Percentiles rank a stretch among this genome's conserved stretches.
These are phyloP conservation scores for Monomorium pharaonis DNA, from an alignment of 1,140 invertebrate genomes.

Conservation along the genomic window DNA sequence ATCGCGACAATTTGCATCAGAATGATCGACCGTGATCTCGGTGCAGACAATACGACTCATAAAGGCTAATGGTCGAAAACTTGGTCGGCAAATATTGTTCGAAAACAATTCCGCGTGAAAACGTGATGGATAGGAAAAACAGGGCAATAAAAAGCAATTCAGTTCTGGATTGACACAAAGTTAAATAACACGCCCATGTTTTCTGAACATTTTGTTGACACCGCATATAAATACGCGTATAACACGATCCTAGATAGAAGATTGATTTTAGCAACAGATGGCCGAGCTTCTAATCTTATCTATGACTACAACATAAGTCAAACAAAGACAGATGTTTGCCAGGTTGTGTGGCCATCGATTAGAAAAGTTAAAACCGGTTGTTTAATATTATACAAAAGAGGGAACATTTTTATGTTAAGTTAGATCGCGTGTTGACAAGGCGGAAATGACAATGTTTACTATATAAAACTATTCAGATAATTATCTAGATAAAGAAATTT, in stretches of 20 bases:
- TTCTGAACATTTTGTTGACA: not conserved
- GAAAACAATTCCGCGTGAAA: slow-evolving; percentile 20
- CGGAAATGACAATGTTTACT: not conserved
- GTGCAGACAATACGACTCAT: not conserved
- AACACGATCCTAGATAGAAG: slow-evolving; percentile 26
- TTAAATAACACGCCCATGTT: slow-evolving; percentile 22
- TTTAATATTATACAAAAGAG: not conserved
- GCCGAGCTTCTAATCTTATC: slow-evolving; percentile 59
- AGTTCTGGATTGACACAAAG: slow-evolving; percentile 2
- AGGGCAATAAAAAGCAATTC: slow-evolving; percentile 10
- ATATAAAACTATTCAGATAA: too few species aligned
- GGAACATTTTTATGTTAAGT: slow-evolving; percentile 3
- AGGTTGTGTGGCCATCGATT: slow-evolving; percentile 35
- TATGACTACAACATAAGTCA: slow-evolving; percentile 45
- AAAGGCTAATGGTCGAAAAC: slow-evolving; percentile 6
- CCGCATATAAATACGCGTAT: slow-evolving; percentile 26
- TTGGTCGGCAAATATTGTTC: slow-evolving; percentile 2
- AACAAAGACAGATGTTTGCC: slow-evolving; percentile 70
- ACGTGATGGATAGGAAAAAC: slow-evolving; percentile 40
- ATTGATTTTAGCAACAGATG: slow-evolving; percentile 61
- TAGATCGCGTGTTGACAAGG: not conserved
- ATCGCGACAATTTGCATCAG: slow-evolving; percentile 10
- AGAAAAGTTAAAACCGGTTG: slow-evolving; percentile 24
- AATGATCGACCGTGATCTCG: not conserved
- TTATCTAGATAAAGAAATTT: too few species aligned